These are phyloP conservation scores for Malacoctenus gilli DNA, from an alignment of 2,797 vertebrate genomes.

Conservation along the genomic window DNA sequence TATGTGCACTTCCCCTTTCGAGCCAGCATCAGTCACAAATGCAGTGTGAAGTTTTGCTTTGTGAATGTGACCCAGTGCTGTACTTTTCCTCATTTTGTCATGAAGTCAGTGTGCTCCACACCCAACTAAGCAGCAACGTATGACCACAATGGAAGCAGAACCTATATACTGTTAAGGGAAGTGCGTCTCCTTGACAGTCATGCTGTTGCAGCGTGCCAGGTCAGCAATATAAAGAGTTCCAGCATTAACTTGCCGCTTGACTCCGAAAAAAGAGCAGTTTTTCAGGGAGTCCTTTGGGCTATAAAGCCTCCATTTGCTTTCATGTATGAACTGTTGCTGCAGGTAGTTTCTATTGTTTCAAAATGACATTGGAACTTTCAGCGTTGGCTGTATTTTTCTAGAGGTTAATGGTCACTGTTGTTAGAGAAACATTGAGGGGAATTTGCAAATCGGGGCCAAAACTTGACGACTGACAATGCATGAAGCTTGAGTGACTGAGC, in stretches of 20 bases:
- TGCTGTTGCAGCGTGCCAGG: too few species aligned
- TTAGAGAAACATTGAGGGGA: conserved; percentile 40
- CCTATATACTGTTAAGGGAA: conserved; percentile 61
- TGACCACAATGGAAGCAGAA: conserved; percentile 72
- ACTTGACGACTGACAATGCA: conserved; percentile 40
- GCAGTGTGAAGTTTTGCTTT: conserved; percentile 17
- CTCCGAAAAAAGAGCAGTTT: conserved; percentile 6
- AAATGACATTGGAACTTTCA: conserved; percentile 16
- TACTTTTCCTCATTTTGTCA: conserved; percentile 55
- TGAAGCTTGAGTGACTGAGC: conserved; percentile 53
- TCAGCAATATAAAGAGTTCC: too few species aligned
- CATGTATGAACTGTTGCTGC: conserved; percentile 10
- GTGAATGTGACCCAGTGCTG: conserved; percentile 38
- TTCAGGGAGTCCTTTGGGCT: neutral
- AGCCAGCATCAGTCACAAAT: conserved; percentile 2
- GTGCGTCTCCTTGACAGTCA: too few species aligned
- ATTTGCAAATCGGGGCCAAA: conserved; percentile 42
- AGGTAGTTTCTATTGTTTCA: conserved; percentile 21
- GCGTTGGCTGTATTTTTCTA: conserved; percentile 21
- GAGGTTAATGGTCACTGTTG: conserved; percentile 39
- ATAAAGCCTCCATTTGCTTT: conserved; percentile 27
- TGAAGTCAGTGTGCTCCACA: conserved; percentile 51
- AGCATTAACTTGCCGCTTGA: conserved; percentile 19
- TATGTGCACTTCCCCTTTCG: conserved; percentile 14
- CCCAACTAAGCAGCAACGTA: conserved; percentile 59